Percentiles rank a stretch among this genome's conserved stretches.
Conservation (phyloP, 1,140 invertebrate genomes). For the Sitobion miscanthi region DNA sequence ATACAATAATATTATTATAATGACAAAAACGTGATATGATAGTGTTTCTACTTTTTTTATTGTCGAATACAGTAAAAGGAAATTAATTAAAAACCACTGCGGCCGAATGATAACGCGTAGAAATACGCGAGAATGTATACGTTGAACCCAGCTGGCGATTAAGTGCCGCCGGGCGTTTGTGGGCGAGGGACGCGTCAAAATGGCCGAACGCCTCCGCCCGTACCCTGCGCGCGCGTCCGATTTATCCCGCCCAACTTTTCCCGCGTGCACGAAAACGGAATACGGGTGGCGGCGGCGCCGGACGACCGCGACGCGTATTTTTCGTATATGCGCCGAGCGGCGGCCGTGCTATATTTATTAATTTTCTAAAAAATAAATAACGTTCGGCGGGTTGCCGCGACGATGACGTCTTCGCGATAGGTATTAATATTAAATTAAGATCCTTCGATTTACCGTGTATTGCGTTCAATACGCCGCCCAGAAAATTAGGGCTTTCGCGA, state of each 20-base stretch:
- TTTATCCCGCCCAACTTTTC: conserved; percentile 51
- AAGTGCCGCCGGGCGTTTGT: conserved; percentile 18
- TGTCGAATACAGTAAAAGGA: not conserved
- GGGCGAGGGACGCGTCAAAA: conserved; percentile 55
- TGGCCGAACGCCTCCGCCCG: conserved; percentile 56
- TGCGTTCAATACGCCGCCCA: not conserved
- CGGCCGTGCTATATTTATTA: not conserved
- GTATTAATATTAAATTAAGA: not conserved
- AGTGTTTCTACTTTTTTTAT: not conserved
- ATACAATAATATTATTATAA: not conserved
- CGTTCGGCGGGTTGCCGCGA: no score
- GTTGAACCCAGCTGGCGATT: not conserved
- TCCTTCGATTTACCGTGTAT: not conserved
- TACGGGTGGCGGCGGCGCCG: not conserved
- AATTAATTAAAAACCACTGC: not conserved
- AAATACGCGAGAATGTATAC: not conserved
- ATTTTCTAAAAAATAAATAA: not conserved
- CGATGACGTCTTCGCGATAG: not conserved
- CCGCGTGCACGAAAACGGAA: not conserved
- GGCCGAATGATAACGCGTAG: not conserved
- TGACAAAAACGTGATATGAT: not conserved
- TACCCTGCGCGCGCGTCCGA: conserved; percentile 40
- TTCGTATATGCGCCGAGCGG: not conserved
- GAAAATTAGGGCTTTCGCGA: not conserved
- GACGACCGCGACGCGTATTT: not conserved